Percentiles rank a stretch among this genome's conserved stretches.
Conservation (phyloP, 2,888 invertebrate genomes). For the Seira ritae region DNA sequence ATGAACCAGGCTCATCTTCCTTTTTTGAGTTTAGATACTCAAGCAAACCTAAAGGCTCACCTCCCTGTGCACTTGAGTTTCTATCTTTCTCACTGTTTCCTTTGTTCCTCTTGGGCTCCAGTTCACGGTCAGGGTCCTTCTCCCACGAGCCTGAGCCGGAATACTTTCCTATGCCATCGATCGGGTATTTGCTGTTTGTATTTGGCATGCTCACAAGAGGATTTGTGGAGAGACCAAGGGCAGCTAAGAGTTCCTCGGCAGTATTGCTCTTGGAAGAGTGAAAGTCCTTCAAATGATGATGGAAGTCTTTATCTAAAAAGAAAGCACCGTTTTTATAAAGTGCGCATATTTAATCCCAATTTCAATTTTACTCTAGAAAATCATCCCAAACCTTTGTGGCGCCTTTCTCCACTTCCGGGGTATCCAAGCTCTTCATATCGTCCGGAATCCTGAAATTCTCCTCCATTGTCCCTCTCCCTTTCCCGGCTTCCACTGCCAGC, state of each 20-base stretch:
- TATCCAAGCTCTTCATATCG: constrained; percentile 38
- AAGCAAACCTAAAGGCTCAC: constrained; percentile 59
- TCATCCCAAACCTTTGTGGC: constrained; percentile 41
- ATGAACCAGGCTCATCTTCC: constrained; percentile 12
- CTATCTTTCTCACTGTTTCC: constrained; percentile 15
- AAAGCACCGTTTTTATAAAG: too few species aligned
- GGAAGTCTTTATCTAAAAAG: constrained; percentile 22
- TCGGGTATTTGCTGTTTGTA: constrained; percentile 39
- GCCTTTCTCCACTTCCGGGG: constrained; percentile 22
- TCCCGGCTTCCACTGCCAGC: constrained; percentile 21
- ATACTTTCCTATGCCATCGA: constrained; percentile 40
- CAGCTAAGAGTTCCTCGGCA: constrained; percentile 64
- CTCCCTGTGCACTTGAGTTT: constrained; percentile 37
- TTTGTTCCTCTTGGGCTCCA: constrained; percentile 46
- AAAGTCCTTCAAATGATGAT: not conserved
- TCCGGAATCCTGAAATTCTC: constrained; percentile 31
- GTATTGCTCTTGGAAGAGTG: constrained; percentile 30
- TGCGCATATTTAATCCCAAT: not conserved
- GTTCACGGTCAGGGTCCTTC: constrained; percentile 46
- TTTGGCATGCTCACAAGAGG: constrained; percentile 49
- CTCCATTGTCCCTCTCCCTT: constrained; percentile 13
- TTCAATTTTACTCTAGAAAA: not conserved
- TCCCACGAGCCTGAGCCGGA: constrained; percentile 44
- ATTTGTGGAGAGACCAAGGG: constrained; percentile 64
- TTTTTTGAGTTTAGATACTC: constrained; percentile 64